phyloP scores from a whole-genome alignment of 2,797 vertebrate species.

The Artibeus lituratus region DNA sequence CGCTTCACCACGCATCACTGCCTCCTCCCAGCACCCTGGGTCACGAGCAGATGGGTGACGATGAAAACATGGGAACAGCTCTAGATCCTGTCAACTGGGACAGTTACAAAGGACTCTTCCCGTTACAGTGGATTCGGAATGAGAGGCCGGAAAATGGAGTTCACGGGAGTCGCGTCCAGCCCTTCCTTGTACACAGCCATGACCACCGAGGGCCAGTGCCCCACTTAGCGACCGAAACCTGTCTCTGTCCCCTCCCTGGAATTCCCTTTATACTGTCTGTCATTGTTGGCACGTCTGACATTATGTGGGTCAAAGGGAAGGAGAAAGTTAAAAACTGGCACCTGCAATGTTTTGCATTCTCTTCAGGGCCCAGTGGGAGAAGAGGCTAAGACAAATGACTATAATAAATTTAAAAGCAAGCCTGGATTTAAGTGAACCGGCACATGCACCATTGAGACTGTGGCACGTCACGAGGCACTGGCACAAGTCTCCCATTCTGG shows the following conservation, averaged over 20 bases:
- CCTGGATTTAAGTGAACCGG: no score
- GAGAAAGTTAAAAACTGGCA: neutral
- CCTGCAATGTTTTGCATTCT: neutral
- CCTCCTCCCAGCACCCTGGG: no score
- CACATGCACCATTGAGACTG: fast-evolving
- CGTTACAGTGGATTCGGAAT: neutral
- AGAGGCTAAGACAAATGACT: neutral
- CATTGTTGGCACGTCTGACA: neutral
- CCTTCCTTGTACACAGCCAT: neutral
- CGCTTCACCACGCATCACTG: neutral
- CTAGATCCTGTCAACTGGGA: neutral
- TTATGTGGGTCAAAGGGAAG: neutral
- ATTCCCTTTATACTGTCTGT: neutral
- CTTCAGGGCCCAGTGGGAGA: neutral
- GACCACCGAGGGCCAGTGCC: neutral
- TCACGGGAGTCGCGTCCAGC: neutral
- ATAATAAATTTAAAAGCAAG: neutral
- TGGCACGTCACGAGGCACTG: fast-evolving
- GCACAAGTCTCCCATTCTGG: fast-evolving
- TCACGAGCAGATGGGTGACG: neutral
- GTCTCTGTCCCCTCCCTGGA: no score
- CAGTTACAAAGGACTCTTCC: neutral
- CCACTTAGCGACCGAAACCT: no score
- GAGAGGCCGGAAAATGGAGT: neutral
- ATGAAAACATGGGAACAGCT: neutral